Evolutionary conservation across 2,888 invertebrate genomes (phyloP).

Genomic region (Trypoxylon attenuatum): DNA sequence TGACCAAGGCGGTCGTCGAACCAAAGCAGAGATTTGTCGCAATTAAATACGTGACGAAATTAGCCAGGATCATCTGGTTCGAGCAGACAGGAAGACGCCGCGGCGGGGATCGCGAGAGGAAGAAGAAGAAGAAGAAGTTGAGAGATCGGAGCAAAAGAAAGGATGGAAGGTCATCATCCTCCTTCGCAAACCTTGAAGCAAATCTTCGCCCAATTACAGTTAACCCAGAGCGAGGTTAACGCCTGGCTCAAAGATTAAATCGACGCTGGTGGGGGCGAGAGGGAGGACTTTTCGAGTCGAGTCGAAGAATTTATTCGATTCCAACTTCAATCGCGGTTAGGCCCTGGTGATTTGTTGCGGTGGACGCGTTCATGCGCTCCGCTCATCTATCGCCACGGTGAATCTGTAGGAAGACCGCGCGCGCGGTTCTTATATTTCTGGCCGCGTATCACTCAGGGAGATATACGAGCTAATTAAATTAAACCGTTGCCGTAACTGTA

Average conservation of each 20-base stretch:
- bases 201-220: slow-evolving; percentile 36
- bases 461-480: slow-evolving; percentile 35
- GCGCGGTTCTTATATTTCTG: slow-evolving; percentile 5
- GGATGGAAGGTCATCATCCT: slow-evolving; percentile 29
- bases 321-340: slow-evolving; percentile 16
- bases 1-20: too few relatives aligned
- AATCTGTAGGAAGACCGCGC: background rate
- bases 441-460: slow-evolving; percentile 1
- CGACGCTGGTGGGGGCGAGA: slow-evolving; percentile 13
- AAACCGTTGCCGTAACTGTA: slow-evolving; percentile 35
- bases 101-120: background rate
- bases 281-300: slow-evolving; percentile 9
- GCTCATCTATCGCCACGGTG: slow-evolving; percentile 17
- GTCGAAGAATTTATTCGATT: slow-evolving; percentile 17
- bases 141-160: slow-evolving; percentile 15
- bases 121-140: background rate
- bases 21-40: too few relatives aligned
- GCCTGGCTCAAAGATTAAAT: slow-evolving; percentile 9
- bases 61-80: too few relatives aligned
- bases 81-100: too few relatives aligned
- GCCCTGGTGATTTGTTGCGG: slow-evolving; percentile 11
- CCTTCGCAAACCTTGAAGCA: slow-evolving; percentile 25
- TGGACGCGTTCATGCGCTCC: slow-evolving; percentile 6
- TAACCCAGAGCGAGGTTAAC: slow-evolving; percentile 38
- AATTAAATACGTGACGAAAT: too few relatives aligned